Evolutionary conservation across 1,140 invertebrate genomes (phyloP).

Genomic region (fruit fly (Drosophila melanogaster)): Release_6_plus_ISO1_MT NT_033779.5:8895501-8896000

Average conservation of each 20-base stretch:
- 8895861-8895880: slow-evolving; percentile 72
- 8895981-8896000: slow-evolving; percentile 19
- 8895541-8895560: slow-evolving; percentile 74
- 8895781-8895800: slow-evolving; percentile 37
- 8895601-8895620: slow-evolving; percentile 6
- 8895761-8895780: not conserved
- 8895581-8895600: slow-evolving; percentile 25
- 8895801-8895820: slow-evolving; percentile 38
- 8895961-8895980: slow-evolving; percentile 61
- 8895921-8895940: slow-evolving; percentile 63
- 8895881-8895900: slow-evolving; percentile 36
- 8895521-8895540: slow-evolving; percentile 70
- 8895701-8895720: not conserved
- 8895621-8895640: slow-evolving; percentile 62
- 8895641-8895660: not conserved
- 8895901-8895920: slow-evolving; percentile 44
- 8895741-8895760: slow-evolving; percentile 22
- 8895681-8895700: too few species aligned
- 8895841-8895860: slow-evolving; percentile 74
- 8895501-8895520: slow-evolving; percentile 70
- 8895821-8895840: slow-evolving; percentile 38
- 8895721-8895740: slow-evolving; percentile 16
- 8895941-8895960: slow-evolving; percentile 55
- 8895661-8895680: not conserved
- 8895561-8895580: slow-evolving; percentile 19